These are phyloP conservation scores for Morone chrysops DNA, from an alignment of 2,113 vertebrate species.

Conservation along the genomic window DNA sequence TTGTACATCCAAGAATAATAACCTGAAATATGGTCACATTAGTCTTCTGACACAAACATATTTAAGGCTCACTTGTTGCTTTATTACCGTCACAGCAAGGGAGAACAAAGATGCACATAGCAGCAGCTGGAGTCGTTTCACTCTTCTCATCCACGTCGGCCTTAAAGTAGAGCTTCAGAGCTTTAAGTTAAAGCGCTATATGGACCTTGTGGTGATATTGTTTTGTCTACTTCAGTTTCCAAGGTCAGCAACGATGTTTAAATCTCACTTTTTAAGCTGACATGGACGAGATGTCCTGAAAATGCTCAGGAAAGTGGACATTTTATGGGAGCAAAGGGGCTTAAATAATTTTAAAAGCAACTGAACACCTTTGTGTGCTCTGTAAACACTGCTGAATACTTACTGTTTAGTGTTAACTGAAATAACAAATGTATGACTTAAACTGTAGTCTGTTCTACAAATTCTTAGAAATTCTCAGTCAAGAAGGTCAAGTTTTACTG, in stretches of 20 bases:
- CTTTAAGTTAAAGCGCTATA: neutral
- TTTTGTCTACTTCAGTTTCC: neutral
- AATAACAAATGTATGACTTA: neutral
- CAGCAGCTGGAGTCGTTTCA: neutral
- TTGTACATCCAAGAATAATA: conserved; percentile 16
- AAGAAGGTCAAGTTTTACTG: neutral
- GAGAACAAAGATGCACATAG: neutral
- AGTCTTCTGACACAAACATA: neutral
- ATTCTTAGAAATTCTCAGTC: neutral
- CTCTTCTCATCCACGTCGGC: neutral
- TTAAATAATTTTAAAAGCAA: neutral
- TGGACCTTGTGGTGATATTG: neutral
- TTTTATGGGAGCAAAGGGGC: neutral
- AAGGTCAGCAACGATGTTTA: neutral
- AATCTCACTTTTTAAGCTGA: neutral
- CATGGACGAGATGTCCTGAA: neutral
- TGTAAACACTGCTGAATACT: neutral
- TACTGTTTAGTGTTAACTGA: neutral
- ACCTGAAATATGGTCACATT: neutral
- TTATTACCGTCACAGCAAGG: neutral
- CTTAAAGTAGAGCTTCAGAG: neutral
- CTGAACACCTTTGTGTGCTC: too few relatives aligned
- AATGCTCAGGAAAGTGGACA: neutral
- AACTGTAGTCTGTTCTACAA: neutral
- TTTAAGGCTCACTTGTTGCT: neutral